Percentiles rank a stretch among this genome's conserved stretches.
These are phyloP conservation scores for Ephestia elutella DNA, from an alignment of 1,140 invertebrate species.

Conservation along the genomic window DNA sequence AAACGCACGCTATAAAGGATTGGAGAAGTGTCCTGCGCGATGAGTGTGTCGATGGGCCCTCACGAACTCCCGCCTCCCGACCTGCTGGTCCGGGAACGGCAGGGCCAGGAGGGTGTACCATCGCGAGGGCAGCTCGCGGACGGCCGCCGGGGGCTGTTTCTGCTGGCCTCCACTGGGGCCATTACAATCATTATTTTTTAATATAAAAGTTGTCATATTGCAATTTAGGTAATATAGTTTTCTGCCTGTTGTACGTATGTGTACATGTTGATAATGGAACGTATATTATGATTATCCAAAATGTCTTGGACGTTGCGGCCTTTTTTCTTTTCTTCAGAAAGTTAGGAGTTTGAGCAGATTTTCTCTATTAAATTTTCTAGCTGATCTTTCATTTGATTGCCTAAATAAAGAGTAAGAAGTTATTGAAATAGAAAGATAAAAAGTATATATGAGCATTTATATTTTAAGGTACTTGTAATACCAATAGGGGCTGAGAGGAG, in stretches of 20 bases:
- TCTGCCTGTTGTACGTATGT: too few relatives aligned
- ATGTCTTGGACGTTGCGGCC: too few relatives aligned
- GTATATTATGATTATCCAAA: too few relatives aligned
- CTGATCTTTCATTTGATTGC: too few relatives aligned
- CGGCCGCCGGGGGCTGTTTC: constrained; percentile 50
- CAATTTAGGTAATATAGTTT: not conserved
- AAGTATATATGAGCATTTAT: constrained; percentile 31
- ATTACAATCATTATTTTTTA: constrained; percentile 14
- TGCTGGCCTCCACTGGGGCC: constrained; percentile 40
- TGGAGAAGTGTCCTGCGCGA: constrained; percentile 89
- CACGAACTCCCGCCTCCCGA: constrained; percentile 87
- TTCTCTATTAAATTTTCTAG: too few relatives aligned
- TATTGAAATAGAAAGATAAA: not conserved
- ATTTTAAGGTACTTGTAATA: constrained; percentile 45
- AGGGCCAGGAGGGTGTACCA: constrained; percentile 93
- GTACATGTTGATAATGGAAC: too few relatives aligned
- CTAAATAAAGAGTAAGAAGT: not conserved
- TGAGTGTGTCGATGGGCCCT: constrained; percentile 81
- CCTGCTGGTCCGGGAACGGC: constrained; percentile 92
- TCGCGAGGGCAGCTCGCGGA: constrained; percentile 79
- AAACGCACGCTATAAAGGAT: constrained; percentile 70
- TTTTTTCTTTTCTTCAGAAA: too few relatives aligned
- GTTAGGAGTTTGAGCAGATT: too few relatives aligned
- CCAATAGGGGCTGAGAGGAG: constrained; percentile 72
- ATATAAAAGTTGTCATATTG: not conserved